Evolutionary conservation across 2,797 vertebrate genomes (phyloP).

Genomic region (Ibycter americanus): DNA sequence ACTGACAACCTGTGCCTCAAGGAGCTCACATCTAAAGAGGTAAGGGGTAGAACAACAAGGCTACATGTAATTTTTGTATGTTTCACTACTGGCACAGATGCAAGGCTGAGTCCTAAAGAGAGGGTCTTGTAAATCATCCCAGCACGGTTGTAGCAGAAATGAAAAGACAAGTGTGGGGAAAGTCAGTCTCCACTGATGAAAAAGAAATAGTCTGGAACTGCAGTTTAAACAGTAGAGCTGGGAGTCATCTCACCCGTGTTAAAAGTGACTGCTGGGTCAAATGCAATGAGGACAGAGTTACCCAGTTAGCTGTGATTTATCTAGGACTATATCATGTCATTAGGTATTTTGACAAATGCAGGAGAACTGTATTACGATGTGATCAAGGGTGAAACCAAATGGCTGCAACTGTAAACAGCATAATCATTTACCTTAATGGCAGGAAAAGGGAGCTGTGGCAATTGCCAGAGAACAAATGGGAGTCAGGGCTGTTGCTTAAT

Average conservation of each 20-base stretch:
- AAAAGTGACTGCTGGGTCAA: not conserved
- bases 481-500: not conserved
- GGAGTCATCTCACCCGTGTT: fast-evolving
- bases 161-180: not conserved
- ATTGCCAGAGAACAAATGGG: not conserved
- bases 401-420: not conserved
- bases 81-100: not conserved
- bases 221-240: not conserved
- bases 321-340: not conserved
- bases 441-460: not conserved
- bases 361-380: not conserved
- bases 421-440: not conserved
- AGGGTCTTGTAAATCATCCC: not conserved
- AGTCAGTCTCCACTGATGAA: not conserved
- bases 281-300: not conserved
- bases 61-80: not conserved
- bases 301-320: not conserved
- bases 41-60: not conserved
- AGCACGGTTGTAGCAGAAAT: not conserved
- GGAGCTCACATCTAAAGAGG: not conserved
- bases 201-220: not conserved
- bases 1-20: not conserved
- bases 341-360: not conserved
- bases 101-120: not conserved
- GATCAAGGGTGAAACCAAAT: not conserved